Evolutionary conservation across 2,888 invertebrate species (phyloP).

Genomic region (Resseliella maxima): DNA sequence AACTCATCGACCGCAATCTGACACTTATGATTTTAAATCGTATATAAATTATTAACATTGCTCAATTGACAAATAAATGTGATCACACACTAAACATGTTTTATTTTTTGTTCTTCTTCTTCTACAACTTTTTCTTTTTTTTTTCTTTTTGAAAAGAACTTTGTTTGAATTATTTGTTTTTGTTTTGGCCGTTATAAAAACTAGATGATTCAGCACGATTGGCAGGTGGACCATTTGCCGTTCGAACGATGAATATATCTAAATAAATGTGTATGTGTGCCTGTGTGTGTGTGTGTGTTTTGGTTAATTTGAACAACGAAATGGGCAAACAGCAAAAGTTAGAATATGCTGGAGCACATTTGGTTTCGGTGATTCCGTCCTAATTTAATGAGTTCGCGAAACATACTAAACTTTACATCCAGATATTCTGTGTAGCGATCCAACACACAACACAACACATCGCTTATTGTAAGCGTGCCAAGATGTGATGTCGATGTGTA

Average conservation of each 20-base stretch:
- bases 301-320: neutral
- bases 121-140: no score
- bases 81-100: no score
- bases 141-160: no score
- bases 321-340: neutral
- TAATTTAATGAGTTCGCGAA: conserved; percentile 53
- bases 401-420: conserved; percentile 42
- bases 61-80: no score
- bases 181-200: neutral
- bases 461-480: neutral
- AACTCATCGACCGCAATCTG: no score
- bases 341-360: neutral
- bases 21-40: no score
- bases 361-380: conserved; percentile 20
- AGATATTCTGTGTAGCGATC: conserved; percentile 29
- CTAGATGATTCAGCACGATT: neutral
- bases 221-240: neutral
- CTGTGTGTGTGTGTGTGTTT: neutral
- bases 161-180: neutral
- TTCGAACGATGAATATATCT: neutral
- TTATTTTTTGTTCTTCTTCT: no score
- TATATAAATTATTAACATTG: no score
- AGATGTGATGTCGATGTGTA: conserved; percentile 32
- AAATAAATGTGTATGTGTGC: neutral
- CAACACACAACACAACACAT: conserved; percentile 39